Conservation (phyloP, 2,113 vertebrate species). For the Symphodus melops region DNA sequence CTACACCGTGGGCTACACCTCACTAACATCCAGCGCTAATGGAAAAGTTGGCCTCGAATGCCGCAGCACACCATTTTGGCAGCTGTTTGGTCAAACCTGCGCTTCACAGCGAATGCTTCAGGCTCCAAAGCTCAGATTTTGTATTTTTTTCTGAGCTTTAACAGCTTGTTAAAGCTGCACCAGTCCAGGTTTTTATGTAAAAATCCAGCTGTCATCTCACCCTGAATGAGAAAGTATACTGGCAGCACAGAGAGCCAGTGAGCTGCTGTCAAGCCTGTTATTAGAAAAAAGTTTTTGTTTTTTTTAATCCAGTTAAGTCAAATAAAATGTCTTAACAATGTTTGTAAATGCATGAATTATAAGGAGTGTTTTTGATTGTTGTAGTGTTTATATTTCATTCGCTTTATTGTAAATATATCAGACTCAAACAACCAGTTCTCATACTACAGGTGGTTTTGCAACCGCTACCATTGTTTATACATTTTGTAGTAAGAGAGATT, state of each 20-base stretch:
- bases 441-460: no score
- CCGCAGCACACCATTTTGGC: slow-evolving; percentile 32
- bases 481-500: no score
- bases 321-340: not conserved
- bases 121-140: not conserved
- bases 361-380: no score
- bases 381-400: no score
- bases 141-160: slow-evolving; percentile 7
- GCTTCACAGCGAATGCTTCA: not conserved
- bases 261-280: slow-evolving; percentile 2
- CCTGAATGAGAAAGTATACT: not conserved
- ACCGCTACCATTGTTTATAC: no score
- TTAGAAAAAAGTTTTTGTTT: not conserved
- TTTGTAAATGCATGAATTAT: no score
- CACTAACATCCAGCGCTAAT: slow-evolving; percentile 64
- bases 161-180: slow-evolving; percentile 15
- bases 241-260: not conserved
- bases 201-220: slow-evolving; percentile 49
- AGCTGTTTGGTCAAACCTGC: slow-evolving; percentile 51
- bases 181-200: slow-evolving; percentile 40
- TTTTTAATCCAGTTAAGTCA: not conserved
- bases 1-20: slow-evolving; percentile 56
- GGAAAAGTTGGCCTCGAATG: slow-evolving; percentile 52
- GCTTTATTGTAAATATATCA: no score
- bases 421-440: no score